Base-by-base conservation (phyloP, 2,888 invertebrate species). In the Chymomyza caudatula region DNA sequence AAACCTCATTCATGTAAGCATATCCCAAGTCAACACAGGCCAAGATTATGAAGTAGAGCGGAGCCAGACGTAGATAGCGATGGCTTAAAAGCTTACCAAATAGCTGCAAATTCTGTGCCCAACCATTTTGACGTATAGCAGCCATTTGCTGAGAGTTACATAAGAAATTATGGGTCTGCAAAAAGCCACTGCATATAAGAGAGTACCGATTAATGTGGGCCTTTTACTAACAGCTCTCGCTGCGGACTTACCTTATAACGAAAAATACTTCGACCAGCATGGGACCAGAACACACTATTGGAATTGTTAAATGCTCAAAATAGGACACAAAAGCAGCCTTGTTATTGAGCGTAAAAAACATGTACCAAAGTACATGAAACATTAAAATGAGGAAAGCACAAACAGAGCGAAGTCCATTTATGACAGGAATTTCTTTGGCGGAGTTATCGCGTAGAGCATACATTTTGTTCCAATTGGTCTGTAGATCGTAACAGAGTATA, bases 291-390 rank as follows among this genome's bases (percentile, higher is more conserved):
- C 90, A 89, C 1, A 90, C 87, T 55, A 90, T 90, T 63, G 90
- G 90, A 49, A 88, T 90, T 66, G 88, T 88, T 0, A 86, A 67
- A 67, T 88, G 86, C 65, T 91, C 91, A 0, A 87, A 89, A 63
- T 89, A 88, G 2, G 89, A 86, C 19, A 91, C 80, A 19, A 91
- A 65, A 42, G 89, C 88, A 0, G 89, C 85, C 69, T 89, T 89
- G 67, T 91, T 91, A 67, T 89, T 87, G 0, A 90, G 88, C 0
- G 90, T 89, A 5, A 89, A 91, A 73, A 89, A 90, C 88, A 89
- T 90, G 73, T 87, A 91, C 91, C 91, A 91, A 29, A 88, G 74
- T 17, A 91, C 88, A 70, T 91, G 91, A 63, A 91, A 91, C 2
- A 88, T 71, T 75, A 91, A 85, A 20, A 91, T 90, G 88, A 90